phyloP scores from a whole-genome alignment of 64 coral and sea anemone genomes.

The Astreopora myriophthalma region DNA sequence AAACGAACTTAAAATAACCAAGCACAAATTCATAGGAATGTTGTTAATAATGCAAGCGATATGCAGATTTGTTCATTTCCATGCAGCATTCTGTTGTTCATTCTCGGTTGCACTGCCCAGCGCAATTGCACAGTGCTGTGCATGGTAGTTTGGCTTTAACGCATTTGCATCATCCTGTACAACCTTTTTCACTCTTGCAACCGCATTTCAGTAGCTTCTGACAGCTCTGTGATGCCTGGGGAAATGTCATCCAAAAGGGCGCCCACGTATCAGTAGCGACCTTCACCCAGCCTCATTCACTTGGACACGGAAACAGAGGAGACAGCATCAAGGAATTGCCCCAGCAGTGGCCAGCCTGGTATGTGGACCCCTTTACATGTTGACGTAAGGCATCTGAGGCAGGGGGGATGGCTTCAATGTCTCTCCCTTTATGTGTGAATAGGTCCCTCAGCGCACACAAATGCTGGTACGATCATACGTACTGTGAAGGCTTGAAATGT shows the following conservation, averaged over 20 bases:
- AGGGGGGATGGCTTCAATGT: constrained; percentile 37
- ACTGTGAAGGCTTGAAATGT: constrained; percentile 53
- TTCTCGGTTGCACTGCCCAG: background rate
- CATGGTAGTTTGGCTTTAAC: constrained; percentile 18
- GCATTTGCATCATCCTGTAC: constrained; percentile 27
- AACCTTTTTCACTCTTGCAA: constrained; percentile 40
- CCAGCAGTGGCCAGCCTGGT: constrained; percentile 21
- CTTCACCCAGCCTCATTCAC: constrained; percentile 47
- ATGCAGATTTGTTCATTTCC: no score
- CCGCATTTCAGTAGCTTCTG: constrained; percentile 37
- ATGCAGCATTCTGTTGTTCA: no score
- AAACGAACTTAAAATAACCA: background rate
- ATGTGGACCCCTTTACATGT: constrained; percentile 8
- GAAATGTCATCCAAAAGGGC: constrained; percentile 18
- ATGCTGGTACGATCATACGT: constrained; percentile 47
- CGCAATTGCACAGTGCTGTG: constrained; percentile 52
- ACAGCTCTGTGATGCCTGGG: constrained; percentile 54
- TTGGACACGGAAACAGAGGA: constrained; percentile 35
- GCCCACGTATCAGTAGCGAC: background rate
- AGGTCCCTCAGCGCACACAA: constrained; percentile 51
- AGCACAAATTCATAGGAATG: background rate
- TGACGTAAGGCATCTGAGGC: constrained; percentile 21
- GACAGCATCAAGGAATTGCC: background rate
- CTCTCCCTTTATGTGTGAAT: constrained; percentile 51
- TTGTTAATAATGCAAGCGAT: no score